Base-by-base conservation (phyloP, 2,113 vertebrate species). In the Saimiri boliviensis region DNA sequence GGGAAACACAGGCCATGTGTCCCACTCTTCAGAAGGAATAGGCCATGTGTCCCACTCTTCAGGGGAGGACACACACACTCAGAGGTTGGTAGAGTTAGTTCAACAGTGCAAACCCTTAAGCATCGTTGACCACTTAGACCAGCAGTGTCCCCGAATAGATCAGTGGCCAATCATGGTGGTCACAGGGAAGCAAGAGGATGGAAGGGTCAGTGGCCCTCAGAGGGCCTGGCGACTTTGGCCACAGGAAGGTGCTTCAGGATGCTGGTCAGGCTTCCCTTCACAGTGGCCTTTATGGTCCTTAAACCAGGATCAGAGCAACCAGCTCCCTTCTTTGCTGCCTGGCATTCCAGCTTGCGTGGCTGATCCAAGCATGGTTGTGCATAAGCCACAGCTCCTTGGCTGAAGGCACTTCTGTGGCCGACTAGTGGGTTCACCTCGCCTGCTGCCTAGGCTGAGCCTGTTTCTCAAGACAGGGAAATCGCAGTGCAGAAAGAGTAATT, bases 171-270 rank as follows among this genome's bases (percentile, higher is more conserved):
- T 77, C 71, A 37, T 58, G 17, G 66, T 0, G 13, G 68, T 17
- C 60, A 10, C 21, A 0, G 23, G 91, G 47, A 12, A 58, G 11
- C 2, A 0, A 0, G 7, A 86, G 42, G 76, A 20, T n/a, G 70
- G n/a, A 40, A 63, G 27, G 11, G 25, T 56, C n/a, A 37, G 20
- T 37, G 16, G 11, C 30, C 68, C 42, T 82, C 42, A 20, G 82
- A 73, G 30, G 14, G 16, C 17, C 37, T 60, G 19, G 1, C 6
- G 4, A 54, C 40, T 42, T 56, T 58, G 85, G 6, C 37, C 37
- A 47, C 32, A 83, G 66, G 10, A 16, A 27, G 49, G 80, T 27
- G 16, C 42, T 80, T 52, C 68, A 54, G 40, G 58, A 27, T 63
- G 35, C 80, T n/a, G 20, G 23, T 23, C 76, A 84, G n/a, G 17